phyloP scores from a whole-genome alignment of 2,113 vertebrate genomes.

The Ivindomyrus marchei region DNA sequence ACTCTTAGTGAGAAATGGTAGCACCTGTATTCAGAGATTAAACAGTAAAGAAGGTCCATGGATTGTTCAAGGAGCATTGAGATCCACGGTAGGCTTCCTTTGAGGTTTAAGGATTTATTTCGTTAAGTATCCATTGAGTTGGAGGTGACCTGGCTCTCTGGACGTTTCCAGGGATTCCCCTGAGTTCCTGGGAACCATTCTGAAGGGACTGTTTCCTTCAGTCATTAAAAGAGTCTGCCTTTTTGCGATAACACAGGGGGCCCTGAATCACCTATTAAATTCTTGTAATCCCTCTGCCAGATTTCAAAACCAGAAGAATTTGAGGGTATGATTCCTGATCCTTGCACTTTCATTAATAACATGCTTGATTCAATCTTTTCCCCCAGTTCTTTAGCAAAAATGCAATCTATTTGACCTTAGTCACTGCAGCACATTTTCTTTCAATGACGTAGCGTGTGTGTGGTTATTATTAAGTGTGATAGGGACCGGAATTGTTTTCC shows the following conservation, averaged over 20 bases:
- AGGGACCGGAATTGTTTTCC: not conserved
- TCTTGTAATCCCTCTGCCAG: slow-evolving; percentile 49
- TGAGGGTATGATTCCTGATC: slow-evolving; percentile 12
- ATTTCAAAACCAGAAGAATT: slow-evolving; percentile 40
- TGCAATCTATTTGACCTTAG: not conserved
- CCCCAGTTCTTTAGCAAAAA: not conserved
- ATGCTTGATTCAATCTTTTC: not conserved
- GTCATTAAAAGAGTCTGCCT: not conserved
- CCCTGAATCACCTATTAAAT: slow-evolving; percentile 37
- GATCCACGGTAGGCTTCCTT: not conserved
- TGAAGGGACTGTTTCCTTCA: not conserved
- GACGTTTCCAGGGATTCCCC: slow-evolving; percentile 13
- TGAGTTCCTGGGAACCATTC: not conserved
- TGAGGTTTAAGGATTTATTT: not conserved
- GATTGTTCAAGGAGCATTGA: not conserved
- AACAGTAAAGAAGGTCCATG: not conserved
- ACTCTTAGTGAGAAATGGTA: not conserved
- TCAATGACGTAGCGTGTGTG: not conserved
- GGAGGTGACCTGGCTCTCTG: not conserved
- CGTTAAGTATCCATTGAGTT: slow-evolving; percentile 12
- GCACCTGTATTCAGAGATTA: not conserved
- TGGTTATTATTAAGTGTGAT: not conserved
- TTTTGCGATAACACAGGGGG: slow-evolving; percentile 43
- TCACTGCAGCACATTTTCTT: not conserved
- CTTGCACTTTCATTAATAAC: not conserved